These are phyloP conservation scores for Myotis brandtii DNA, from an alignment of 2,113 vertebrate genomes.

Conservation along the genomic window DNA sequence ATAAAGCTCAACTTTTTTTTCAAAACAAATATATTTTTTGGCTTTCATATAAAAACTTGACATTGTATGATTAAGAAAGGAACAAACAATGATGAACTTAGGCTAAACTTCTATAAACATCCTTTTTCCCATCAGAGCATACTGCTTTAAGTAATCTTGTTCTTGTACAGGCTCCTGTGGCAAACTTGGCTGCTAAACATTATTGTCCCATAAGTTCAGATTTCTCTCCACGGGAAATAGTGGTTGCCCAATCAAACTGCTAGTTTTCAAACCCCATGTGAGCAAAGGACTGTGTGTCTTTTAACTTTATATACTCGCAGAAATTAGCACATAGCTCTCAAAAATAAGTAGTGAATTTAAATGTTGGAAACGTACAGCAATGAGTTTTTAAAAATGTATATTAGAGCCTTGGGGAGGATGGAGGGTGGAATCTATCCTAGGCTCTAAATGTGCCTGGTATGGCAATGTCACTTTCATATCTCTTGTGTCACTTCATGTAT, in stretches of 20 bases:
- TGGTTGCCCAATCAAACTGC: background rate
- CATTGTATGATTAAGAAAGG: background rate
- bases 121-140: background rate
- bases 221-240: background rate
- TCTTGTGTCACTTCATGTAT: background rate
- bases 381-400: background rate
- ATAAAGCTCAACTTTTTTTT: constrained; percentile 3
- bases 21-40: constrained; percentile 7
- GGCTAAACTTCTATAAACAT: background rate
- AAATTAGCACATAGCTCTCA: background rate
- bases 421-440: background rate
- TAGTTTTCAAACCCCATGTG: background rate
- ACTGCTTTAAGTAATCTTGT: background rate
- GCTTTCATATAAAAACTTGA: constrained; percentile 1
- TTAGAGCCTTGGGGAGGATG: background rate
- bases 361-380: background rate
- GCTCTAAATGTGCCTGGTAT: background rate
- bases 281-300: background rate
- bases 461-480: background rate
- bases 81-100: background rate
- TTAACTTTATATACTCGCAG: background rate
- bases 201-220: background rate
- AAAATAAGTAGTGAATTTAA: background rate
- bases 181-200: background rate
- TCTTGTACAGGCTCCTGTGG: background rate